Percentiles rank a stretch among this genome's conserved stretches.
Evolutionary conservation across 2,888 invertebrate genomes (phyloP).

Genomic region (Cataglyphis rosenhaueri): DNA sequence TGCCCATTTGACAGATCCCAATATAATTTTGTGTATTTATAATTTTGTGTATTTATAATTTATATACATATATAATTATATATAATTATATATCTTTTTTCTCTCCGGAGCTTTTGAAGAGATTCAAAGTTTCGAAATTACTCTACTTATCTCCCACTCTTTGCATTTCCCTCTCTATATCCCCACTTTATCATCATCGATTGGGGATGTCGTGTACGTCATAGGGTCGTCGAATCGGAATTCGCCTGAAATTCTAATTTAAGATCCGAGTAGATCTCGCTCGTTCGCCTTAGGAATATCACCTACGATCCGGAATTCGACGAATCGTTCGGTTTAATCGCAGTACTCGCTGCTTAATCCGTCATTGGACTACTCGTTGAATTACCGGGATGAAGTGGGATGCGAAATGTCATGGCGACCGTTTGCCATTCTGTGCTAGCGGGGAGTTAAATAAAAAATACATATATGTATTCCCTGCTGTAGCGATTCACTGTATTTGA

Average conservation of each 20-base stretch:
- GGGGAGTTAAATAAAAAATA: background rate
- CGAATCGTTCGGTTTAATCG: conserved; percentile 68
- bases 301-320: conserved; percentile 39
- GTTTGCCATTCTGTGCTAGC: background rate
- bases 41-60: background rate
- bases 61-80: background rate
- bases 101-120: background rate
- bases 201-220: conserved; percentile 57
- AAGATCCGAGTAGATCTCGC: conserved; percentile 65
- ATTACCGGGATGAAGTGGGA: conserved; percentile 49
- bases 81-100: too few species aligned
- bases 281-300: conserved; percentile 62
- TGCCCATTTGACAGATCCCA: too few species aligned
- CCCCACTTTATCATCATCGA: conserved; percentile 63
- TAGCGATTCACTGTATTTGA: conserved; percentile 3
- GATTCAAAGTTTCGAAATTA: background rate
- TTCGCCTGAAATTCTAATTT: conserved; percentile 76
- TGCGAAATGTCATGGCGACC: background rate
- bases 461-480: background rate
- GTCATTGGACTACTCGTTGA: conserved; percentile 56
- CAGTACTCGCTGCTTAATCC: conserved; percentile 49
- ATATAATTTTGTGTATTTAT: too few species aligned
- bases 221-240: conserved; percentile 71
- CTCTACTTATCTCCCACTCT: background rate
- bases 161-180: background rate